Conservation (phyloP, 2,113 vertebrate genomes). For the Micromys minutus region DNA sequence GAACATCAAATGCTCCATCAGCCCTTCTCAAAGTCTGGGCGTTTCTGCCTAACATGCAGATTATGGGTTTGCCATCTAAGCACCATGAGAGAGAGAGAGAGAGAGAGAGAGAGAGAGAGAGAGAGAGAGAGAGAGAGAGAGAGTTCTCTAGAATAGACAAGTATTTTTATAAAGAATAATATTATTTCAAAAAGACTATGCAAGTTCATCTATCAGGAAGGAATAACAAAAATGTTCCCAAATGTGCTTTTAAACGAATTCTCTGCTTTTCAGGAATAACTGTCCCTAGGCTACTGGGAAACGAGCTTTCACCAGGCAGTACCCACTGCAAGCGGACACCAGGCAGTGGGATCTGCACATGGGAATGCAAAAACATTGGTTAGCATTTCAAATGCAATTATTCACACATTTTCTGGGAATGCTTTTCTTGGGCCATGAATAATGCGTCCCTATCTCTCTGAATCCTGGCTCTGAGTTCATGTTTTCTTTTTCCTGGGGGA, state of each 20-base stretch:
- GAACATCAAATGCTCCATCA: neutral
- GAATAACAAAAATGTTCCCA: slow-evolving; percentile 47
- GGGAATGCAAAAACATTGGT: slow-evolving; percentile 52
- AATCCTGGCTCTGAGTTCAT: slow-evolving; percentile 58
- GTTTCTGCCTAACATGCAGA: neutral
- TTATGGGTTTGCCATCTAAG: neutral
- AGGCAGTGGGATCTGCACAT: neutral
- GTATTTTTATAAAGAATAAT: slow-evolving; percentile 52
- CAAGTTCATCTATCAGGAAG: neutral
- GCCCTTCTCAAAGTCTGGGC: neutral
- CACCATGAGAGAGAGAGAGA: too few relatives aligned
- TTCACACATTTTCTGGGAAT: slow-evolving; percentile 60
- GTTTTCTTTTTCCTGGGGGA: slow-evolving; percentile 58
- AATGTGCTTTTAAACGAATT: neutral
- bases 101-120: too few relatives aligned
- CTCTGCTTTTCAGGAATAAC: slow-evolving; percentile 46
- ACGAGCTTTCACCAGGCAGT: neutral
- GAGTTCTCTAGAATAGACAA: neutral
- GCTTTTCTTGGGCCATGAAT: slow-evolving; percentile 52
- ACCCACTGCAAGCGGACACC: slow-evolving; percentile 10
- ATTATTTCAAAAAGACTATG: neutral
- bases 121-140: fast-evolving
- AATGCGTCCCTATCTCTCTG: slow-evolving; percentile 55
- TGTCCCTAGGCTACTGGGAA: neutral
- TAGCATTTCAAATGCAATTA: slow-evolving; percentile 63